Evolutionary conservation across 2,888 invertebrate species (phyloP), one percentile per base, ranked within the genome.

Genomic region (Selenia dentaria): DNA sequence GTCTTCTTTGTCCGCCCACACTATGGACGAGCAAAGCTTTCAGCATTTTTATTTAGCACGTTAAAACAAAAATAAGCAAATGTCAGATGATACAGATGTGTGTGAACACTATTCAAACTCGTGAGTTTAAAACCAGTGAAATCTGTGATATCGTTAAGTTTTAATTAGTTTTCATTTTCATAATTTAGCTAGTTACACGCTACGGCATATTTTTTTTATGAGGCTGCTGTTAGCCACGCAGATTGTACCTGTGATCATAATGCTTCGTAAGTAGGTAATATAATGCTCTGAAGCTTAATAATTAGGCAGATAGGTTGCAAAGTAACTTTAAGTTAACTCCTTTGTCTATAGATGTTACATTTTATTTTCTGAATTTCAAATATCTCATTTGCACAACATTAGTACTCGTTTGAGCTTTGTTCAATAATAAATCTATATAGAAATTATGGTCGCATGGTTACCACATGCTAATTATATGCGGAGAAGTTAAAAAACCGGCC

Each of bases 51-150:
- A 10, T 11, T 18, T 22, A 47, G 36, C 35, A 39, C 34, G 28
- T 42, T 29, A 34, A 38, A 22, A 1, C 6, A 8, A 22, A 31
- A 14, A 25, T 25, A 29, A 27, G 32, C 32, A 52, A 45, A 67
- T 67, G 59, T 52, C 48, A 12, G 37, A 22, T 22, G 25, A 56
- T 54, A 35, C 42, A 34, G 54, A 59, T 51, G 52, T 48, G 42
- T 59, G 59, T 62, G 60, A 60, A 59, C 52, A 59, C 54, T 49
- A 50, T 52, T 60, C 54, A 42, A 62, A 54, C 40, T 53, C 48
- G 64, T 67, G 69, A 67, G 65, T 57, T 46, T 18, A 34, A 49
- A 51, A 39, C 44, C 44, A 42, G 54, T 56, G 55, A 60, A 58
- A 60, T 58, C 28, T 48, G 46, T 46, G 42, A 35, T 38, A 47